Conservation (phyloP, 2,888 invertebrate genomes). For the Artemia sinica region DNA sequence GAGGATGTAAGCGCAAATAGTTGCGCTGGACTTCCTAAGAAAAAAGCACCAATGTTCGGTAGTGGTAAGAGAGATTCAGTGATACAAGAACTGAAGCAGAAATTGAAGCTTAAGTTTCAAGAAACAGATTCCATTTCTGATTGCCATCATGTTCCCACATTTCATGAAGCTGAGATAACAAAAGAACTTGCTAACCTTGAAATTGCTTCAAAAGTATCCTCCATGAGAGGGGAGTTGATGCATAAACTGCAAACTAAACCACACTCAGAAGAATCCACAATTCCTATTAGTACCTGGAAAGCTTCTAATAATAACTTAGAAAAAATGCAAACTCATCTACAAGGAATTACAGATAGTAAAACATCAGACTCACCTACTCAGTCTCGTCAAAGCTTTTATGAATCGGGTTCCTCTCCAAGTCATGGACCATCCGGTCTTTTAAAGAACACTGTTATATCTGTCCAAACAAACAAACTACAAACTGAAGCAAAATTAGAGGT, state of each 20-base stretch:
- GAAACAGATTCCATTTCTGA: conserved; percentile 13
- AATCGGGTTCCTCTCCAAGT: neutral
- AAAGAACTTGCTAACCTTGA: conserved; percentile 1
- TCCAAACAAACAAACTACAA: too few species aligned
- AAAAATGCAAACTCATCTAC: neutral
- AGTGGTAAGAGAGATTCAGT: conserved; percentile 25
- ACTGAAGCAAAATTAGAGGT: too few species aligned
- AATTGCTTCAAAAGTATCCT: neutral
- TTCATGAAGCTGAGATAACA: neutral
- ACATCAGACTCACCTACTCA: neutral
- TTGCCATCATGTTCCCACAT: neutral
- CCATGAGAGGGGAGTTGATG: neutral
- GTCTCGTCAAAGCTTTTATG: too few species aligned
- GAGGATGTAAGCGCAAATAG: conserved; percentile 18
- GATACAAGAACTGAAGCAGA: conserved; percentile 26
- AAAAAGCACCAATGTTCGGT: conserved; percentile 24
- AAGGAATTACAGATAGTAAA: neutral
- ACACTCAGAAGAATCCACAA: too few species aligned
- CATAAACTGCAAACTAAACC: neutral
- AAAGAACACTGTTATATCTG: neutral
- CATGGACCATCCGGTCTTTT: neutral
- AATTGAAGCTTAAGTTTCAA: conserved; percentile 25
- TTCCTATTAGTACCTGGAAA: too few species aligned
- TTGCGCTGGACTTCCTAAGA: conserved; percentile 23
- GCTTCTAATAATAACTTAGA: neutral